Base-by-base conservation (phyloP, 2,797 vertebrate genomes). In the Parambassis ranga region DNA sequence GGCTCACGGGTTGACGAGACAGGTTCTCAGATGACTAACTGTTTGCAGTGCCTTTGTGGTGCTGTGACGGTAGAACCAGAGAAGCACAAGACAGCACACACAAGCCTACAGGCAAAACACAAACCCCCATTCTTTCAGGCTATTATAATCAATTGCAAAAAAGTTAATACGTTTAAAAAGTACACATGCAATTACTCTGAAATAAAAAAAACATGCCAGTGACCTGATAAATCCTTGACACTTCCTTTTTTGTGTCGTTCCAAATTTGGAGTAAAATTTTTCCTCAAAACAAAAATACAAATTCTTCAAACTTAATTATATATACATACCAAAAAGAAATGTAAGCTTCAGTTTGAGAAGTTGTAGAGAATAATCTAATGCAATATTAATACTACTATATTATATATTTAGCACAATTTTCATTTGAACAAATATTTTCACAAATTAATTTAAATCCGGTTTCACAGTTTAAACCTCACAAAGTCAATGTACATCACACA, bases 1-100 rank as follows among this genome's bases (percentile, higher is more conserved):
- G 67, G 67, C 72, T 52, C 32, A 38, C 33, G 30, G 64, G 71
- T 77, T 65, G 48, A 83, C 74, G 71, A 41, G 24, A 75, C 59
- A 61, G 30, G 57, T 74, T 62, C 60, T 82, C 49, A 63, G 50
- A 67, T 57, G 61, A 71, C 65, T 61, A 66, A 67, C 42, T 43
- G 62, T 44, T 39, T 41, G 11, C 39, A 67, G 49, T 14, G 36
- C 65, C 42, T 83, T 81, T 47, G 56, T 36, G 31, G 48, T 28
- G 28, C 38, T 53, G 26, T 1, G 8, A 44, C 47, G 35, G 22
- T 22, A 10, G 49, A 59, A 55, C 46, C 44, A 51, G 27, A 63
- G 38, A 63, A 51, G 57, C 36, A 63, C 15, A 64, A 31, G 39
- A 43, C 35, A 22, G 32, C 37, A 63, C 6, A 43, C 43, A 67